Evolutionary conservation across 2,888 invertebrate genomes (phyloP), one percentile per base, ranked within the genome.

Genomic region (Gerris lacustris): DNA sequence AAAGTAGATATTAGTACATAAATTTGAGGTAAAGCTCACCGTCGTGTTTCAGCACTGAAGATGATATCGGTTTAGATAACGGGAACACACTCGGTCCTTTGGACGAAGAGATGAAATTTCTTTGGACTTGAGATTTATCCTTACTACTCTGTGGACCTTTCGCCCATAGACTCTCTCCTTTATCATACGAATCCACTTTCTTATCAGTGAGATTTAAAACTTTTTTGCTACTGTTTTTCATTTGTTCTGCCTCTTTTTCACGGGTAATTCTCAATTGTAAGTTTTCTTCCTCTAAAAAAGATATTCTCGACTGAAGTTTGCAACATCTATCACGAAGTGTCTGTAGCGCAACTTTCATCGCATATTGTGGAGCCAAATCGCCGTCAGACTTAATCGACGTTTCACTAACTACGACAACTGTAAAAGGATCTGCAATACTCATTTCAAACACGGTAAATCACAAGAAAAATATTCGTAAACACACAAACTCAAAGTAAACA

Each of bases 321-420:
- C 88, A 85, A 80, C 92, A 92, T 69, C 92, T 83, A 80, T 92
- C 92, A 79, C 90, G 87, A 86, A 92, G 87, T 11, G 91, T 92
- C 79, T 90, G 88, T 72, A 92, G 83, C 5, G 92, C 92, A 72
- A 91, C 73, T 75, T 78, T 77, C 11, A 78, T 72, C 9, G 78
- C 78, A 73, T 75, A 76, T 44, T 76, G 75, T 6, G 77, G 77
- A 6, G 74, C 75, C 67, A 67, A 67, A 67, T 67, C 64, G 45
- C 69, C 69, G 17, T 70, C 67, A 6, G 66, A 44, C 62, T 69
- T 69, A 63, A 64, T 67, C 7, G 67, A 73, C 47, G 64, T 70
- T 55, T 55, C 55, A 55, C 5, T 55, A 9, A 55, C 55, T 55
- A 55, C 55, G 31, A 31, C 31, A 55, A 55, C 15, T 55, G 55